Evolutionary conservation across 2,113 vertebrate genomes (phyloP).

Genomic region (Willisornis vidua): DNA sequence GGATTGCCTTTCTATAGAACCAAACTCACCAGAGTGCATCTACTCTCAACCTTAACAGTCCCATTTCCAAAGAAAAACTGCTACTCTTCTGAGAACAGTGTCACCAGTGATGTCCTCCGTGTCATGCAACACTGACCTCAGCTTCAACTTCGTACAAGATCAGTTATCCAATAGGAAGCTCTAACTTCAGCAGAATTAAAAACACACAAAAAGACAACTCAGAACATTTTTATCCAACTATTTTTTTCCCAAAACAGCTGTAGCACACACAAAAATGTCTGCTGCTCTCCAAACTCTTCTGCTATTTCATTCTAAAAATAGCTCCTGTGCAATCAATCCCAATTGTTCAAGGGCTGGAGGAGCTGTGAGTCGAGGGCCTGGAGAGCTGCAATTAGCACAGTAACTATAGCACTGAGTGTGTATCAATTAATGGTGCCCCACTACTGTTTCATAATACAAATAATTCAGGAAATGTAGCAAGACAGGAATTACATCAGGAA

Average conservation of each 20-base stretch:
- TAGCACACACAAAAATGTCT: constrained; percentile 35
- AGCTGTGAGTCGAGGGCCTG: background rate
- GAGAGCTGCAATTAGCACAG: constrained; percentile 34
- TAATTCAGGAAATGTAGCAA: constrained; percentile 46
- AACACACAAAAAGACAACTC: background rate
- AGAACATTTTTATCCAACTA: background rate
- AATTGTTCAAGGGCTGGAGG: constrained; percentile 30
- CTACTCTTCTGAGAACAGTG: background rate
- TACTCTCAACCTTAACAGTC: background rate
- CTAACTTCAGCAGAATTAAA: background rate
- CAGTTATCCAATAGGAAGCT: background rate
- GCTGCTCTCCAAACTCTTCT: constrained; percentile 36
- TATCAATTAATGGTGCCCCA: background rate
- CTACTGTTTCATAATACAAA: constrained; percentile 44
- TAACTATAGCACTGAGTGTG: background rate
- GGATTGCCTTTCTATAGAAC: background rate
- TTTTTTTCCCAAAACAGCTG: background rate
- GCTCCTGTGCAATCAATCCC: constrained; percentile 48
- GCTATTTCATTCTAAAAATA: constrained; percentile 41
- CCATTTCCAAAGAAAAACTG: background rate
- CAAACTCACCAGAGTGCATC: background rate
- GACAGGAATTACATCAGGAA: constrained; percentile 61
- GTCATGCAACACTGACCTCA: background rate
- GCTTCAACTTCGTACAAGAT: background rate
- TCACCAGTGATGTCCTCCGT: background rate